These are phyloP conservation scores for Hyperoplus immaculatus DNA, from an alignment of 2,797 vertebrate species.

Conservation along the genomic window DNA sequence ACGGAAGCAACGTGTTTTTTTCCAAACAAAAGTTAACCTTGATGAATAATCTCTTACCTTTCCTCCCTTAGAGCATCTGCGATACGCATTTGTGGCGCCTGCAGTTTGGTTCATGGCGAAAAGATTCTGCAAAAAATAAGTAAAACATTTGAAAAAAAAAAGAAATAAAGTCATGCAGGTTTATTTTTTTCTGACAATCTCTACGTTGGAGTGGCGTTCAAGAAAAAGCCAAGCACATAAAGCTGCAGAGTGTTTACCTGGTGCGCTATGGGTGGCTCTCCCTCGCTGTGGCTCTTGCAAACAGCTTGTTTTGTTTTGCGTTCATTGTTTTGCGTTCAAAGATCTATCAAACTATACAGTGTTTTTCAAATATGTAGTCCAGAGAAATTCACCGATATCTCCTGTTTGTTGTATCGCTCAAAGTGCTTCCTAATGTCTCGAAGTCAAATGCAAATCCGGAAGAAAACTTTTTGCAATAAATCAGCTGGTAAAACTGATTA, in stretches of 20 bases:
- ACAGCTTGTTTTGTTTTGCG: neutral
- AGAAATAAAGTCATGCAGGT: neutral
- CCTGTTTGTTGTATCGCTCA: slow-evolving; percentile 1
- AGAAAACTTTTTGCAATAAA: slow-evolving; percentile 39
- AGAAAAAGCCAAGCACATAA: neutral
- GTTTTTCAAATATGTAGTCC: slow-evolving; percentile 38
- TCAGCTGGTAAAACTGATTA: neutral
- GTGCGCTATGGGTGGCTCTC: neutral
- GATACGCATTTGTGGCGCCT: slow-evolving; percentile 91
- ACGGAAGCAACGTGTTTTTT: neutral
- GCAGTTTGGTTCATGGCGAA: slow-evolving; percentile 95
- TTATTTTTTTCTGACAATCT: neutral
- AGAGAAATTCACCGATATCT: slow-evolving; percentile 16
- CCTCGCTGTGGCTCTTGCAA: slow-evolving; percentile 10
- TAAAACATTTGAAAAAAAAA: slow-evolving; percentile 4
- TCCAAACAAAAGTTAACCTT: slow-evolving; percentile 22
- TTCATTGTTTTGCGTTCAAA: neutral
- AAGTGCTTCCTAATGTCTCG: slow-evolving; percentile 24
- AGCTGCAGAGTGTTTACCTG: slow-evolving; percentile 45
- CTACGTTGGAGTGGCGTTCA: neutral
- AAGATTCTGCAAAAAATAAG: slow-evolving; percentile 55
- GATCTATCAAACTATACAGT: neutral
- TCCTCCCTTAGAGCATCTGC: slow-evolving; percentile 91
- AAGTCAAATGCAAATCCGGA: slow-evolving; percentile 29
- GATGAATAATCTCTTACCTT: slow-evolving; percentile 86